Evolutionary conservation across 2,113 vertebrate genomes (phyloP).

Genomic region (Gymnobelideus leadbeateri): DNA sequence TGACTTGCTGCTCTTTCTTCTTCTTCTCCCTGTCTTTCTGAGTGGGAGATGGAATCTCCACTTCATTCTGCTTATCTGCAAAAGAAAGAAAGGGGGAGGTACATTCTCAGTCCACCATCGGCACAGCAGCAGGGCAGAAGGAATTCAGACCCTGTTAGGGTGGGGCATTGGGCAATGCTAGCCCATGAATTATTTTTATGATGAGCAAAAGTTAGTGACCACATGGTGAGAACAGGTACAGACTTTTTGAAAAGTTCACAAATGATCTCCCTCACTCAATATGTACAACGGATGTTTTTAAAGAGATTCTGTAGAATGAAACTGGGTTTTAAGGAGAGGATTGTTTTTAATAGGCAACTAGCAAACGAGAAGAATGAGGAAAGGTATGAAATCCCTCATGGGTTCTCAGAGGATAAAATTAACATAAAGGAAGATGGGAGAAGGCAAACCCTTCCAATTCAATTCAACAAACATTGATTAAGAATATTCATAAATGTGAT

Average conservation of each 20-base stretch:
- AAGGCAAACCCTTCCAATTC: neutral
- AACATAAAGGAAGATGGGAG: neutral
- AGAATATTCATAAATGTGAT: neutral
- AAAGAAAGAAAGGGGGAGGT: constrained; percentile 30
- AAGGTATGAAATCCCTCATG: neutral
- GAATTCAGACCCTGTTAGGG: neutral
- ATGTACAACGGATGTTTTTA: neutral
- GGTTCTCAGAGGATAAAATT: neutral
- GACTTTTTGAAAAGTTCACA: neutral
- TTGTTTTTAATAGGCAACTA: neutral
- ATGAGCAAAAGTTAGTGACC: neutral
- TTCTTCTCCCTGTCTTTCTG: constrained; percentile 96
- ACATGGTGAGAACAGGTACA: neutral
- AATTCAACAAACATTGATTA: neutral
- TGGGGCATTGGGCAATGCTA: neutral
- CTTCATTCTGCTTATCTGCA: constrained; percentile 97
- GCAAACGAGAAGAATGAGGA: neutral
- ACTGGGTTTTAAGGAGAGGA: neutral
- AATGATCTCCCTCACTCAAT: too few species aligned
- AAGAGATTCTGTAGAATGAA: neutral
- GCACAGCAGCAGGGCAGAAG: neutral
- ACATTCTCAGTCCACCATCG: neutral
- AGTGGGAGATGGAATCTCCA: constrained; percentile 97
- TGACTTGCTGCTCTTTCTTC: constrained; percentile 92
- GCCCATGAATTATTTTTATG: neutral